These are phyloP conservation scores for Lepisosteus osseus DNA, from an alignment of 2,113 vertebrate species.

Conservation along the genomic window DNA sequence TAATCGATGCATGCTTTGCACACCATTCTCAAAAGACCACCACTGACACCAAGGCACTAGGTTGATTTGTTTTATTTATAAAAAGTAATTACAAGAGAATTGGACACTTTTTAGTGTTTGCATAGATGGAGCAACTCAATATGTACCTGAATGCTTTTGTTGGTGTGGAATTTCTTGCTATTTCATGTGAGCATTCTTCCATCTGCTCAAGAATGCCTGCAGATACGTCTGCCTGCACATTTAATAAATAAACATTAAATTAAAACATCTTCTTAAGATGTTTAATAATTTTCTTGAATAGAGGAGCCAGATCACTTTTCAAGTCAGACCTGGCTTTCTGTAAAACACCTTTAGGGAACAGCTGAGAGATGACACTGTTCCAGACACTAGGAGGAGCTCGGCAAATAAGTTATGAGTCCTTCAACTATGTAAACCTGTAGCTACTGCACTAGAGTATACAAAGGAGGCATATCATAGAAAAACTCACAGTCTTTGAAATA, in stretches of 20 bases:
- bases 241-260: constrained; percentile 14
- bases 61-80: not conserved
- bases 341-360: not conserved
- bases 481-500: not conserved
- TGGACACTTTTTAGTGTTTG: constrained; percentile 9
- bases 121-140: constrained; percentile 10
- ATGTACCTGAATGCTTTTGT: not conserved
- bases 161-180: not conserved
- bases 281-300: not conserved
- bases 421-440: no score
- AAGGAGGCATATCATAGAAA: no score
- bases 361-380: no score
- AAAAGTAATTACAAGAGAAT: constrained; percentile 7
- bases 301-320: not conserved
- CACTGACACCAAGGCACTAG: not conserved
- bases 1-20: no score
- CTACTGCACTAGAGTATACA: no score
- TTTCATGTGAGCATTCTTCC: not conserved
- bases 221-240: not conserved
- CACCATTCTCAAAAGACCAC: no score
- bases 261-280: not conserved
- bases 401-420: no score
- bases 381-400: no score
- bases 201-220: not conserved
- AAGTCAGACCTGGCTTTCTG: not conserved